A percentile compares a stretch with the other conserved stretches of the same genome.
These are phyloP conservation scores for Mamestra brassicae DNA, from an alignment of 2,888 invertebrate genomes.

Conservation along the genomic window DNA sequence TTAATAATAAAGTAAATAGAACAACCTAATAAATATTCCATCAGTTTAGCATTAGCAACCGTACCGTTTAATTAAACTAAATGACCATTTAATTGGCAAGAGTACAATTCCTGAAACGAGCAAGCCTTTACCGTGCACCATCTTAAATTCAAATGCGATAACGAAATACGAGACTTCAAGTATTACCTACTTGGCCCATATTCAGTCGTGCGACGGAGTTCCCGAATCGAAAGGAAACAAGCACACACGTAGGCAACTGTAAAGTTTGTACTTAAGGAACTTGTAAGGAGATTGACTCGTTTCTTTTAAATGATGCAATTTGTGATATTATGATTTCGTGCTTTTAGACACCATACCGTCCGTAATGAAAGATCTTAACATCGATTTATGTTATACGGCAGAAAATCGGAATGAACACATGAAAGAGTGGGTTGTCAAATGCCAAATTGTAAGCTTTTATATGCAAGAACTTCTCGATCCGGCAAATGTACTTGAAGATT, in stretches of 20 bases:
- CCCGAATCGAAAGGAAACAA: conserved; percentile 30
- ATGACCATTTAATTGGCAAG: conserved; percentile 13
- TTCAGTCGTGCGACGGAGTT: conserved; percentile 14
- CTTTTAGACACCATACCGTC: not conserved
- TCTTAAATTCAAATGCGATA: conserved; percentile 50
- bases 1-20: not conserved
- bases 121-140: conserved; percentile 2
- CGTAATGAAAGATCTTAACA: too few relatives aligned
- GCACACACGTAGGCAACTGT: not conserved
- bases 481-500: not conserved
- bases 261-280: conserved; percentile 10
- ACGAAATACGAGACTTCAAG: conserved; percentile 36
- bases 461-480: not conserved
- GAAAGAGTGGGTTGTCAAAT: not conserved
- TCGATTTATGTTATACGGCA: too few relatives aligned
- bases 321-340: not conserved
- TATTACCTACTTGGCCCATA: conserved; percentile 25
- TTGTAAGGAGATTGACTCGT: not conserved
- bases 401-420: not conserved
- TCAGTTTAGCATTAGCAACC: conserved; percentile 1
- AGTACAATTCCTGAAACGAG: conserved; percentile 1
- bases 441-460: not conserved
- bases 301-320: not conserved
- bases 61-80: conserved; percentile 26
- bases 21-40: conserved; percentile 5